Base-by-base conservation (phyloP, 37 sponge, comb jelly and placozoan species). In the Geodia barretti region DNA sequence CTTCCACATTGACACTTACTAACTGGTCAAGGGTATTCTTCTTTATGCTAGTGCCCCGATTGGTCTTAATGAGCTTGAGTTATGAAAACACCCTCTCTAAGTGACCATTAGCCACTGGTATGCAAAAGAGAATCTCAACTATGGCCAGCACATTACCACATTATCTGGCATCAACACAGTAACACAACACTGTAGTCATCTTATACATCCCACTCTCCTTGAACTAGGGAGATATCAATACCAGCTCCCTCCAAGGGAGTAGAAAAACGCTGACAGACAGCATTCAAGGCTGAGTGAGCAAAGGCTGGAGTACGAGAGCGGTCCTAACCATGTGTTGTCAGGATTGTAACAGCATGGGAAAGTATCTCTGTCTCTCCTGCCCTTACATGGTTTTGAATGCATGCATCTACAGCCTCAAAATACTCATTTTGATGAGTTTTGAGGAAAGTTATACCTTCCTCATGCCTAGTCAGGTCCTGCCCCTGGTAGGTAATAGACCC, bases 191-290 rank as follows among this genome's bases (percentile, higher is more conserved):
- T 68, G 70, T 79, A 74, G 41, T 72, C 74, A n/a, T 84, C 80
- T 65, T 67, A 29, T 28, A 85, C 87, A 68, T 82, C 87, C 93
- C 94, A 93, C 41, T 89, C 94, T 43, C 89, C 75, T 60, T 64
- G 54, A 17, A 87, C 42, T 8, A 74, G 23, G 14, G 77, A 31
- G 3, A 64, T 23, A 60, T 76, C 62, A 25, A 81, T 58, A 0
- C 54, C 40, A 25, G 89, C 87, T 36, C 42, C 79, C 69, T 92
- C 77, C 30, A 87, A 78, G 0, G 88, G 85, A 1, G 62, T 60
- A 3, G 39, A 24, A 70, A 92, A 92, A 1, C 77, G 60, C 39
- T 17, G 17, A 70, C 41, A 24, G 21, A 92, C 43, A 5, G 1
- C 1, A 7, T 87, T 71, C 25, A 92, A 24, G 39, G 92, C 88